These are phyloP conservation scores for Caenorhabditis sp. DNA, from an alignment of 2,888 invertebrate genomes.

Conservation along the genomic window DNA sequence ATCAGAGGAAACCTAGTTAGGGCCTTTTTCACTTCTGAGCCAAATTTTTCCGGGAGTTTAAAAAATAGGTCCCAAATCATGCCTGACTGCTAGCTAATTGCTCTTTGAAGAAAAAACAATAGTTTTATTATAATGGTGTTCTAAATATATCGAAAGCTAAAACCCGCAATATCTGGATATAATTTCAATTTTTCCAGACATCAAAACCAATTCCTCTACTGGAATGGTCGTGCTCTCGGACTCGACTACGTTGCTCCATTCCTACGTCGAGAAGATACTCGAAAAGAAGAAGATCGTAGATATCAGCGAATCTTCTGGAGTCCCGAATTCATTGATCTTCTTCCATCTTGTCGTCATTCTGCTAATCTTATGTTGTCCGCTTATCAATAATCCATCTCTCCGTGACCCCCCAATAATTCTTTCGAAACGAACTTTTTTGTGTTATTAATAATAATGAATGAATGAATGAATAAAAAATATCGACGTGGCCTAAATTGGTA, in stretches of 20 bases:
- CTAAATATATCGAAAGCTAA: background rate
- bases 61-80: no score
- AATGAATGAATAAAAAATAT: background rate
- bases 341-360: conserved; percentile 63
- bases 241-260: conserved; percentile 65
- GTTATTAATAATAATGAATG: no score
- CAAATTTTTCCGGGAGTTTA: no score
- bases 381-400: conserved; percentile 33
- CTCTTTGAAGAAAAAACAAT: no score
- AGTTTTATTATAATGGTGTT: no score
- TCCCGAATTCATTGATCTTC: conserved; percentile 56
- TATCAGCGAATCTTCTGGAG: conserved; percentile 61
- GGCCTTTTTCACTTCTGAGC: no score
- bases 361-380: conserved; percentile 64
- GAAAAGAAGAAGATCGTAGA: conserved; percentile 42
- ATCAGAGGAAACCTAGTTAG: no score
- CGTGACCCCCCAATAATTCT: no score
- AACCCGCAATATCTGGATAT: background rate
- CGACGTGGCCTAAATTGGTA: background rate
- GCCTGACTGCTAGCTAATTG: no score
- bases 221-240: conserved; percentile 62
- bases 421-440: background rate
- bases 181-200: conserved; percentile 36
- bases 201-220: conserved; percentile 63
- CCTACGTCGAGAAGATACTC: conserved; percentile 35